phyloP scores from a whole-genome alignment of 2,113 vertebrate species.

The Hystrix cristata region DNA sequence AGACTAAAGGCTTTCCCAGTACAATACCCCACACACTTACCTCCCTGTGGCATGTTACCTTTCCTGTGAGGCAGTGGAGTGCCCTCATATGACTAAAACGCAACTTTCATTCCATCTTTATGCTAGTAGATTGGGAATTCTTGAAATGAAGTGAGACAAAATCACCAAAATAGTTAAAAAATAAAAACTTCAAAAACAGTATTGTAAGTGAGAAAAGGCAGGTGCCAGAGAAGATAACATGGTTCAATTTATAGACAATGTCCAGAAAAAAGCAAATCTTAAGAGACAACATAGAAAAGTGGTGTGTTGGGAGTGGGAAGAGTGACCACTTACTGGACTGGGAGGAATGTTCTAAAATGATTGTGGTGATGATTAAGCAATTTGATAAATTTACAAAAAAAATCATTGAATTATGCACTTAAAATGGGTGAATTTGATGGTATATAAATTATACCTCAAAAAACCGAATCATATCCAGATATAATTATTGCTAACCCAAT shows the following conservation, averaged over 20 bases:
- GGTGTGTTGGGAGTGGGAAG: not conserved
- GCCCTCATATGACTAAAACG: not conserved
- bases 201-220: not conserved
- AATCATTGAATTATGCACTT: not conserved
- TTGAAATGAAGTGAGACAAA: constrained; percentile 29
- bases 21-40: not conserved
- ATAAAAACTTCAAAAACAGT: not conserved
- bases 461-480: not conserved
- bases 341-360: not conserved
- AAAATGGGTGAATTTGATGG: not conserved
- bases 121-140: constrained; percentile 10
- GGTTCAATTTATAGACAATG: not conserved
- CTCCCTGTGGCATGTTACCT: not conserved
- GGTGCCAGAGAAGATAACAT: not conserved
- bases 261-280: not conserved
- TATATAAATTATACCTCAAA: not conserved
- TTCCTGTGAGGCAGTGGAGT: not conserved
- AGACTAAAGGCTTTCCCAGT: not conserved
- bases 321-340: not conserved
- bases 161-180: not conserved
- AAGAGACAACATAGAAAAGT: constrained; percentile 8
- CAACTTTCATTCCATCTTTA: not conserved
- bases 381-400: constrained; percentile 1
- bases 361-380: not conserved
- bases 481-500: not conserved